phyloP scores from a whole-genome alignment of 1,140 invertebrate species.

The Lepidurus packardi region DNA sequence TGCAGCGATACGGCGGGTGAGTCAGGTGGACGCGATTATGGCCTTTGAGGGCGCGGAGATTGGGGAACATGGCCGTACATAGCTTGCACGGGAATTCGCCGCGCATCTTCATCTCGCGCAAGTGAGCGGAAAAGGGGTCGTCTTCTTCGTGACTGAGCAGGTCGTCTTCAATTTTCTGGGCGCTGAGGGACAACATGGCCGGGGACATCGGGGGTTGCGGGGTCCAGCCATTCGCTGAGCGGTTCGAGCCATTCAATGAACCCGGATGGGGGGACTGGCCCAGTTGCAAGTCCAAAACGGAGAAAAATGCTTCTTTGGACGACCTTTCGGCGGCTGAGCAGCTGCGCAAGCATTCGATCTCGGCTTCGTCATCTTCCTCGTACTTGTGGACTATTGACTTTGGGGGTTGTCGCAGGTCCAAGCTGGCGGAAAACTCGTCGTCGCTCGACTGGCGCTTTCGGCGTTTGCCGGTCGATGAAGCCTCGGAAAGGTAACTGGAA shows the following conservation, averaged over 20 bases:
- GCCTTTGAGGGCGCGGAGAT: constrained; percentile 76
- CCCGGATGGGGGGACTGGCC: constrained; percentile 34
- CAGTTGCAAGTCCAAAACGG: constrained; percentile 62
- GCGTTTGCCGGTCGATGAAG: not conserved
- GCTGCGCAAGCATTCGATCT: constrained; percentile 27
- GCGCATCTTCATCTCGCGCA: constrained; percentile 74
- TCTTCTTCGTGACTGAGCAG: constrained; percentile 54
- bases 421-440: not conserved
- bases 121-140: constrained; percentile 67
- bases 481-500: constrained; percentile 21
- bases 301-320: constrained; percentile 67
- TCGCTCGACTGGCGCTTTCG: constrained; percentile 2
- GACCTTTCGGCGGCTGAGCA: constrained; percentile 6
- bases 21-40: constrained; percentile 50
- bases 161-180: constrained; percentile 35
- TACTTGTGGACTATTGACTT: constrained; percentile 28
- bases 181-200: not conserved
- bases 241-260: constrained; percentile 26
- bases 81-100: constrained; percentile 83
- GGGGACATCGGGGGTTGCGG: constrained; percentile 1
- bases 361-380: constrained; percentile 34
- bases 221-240: constrained; percentile 31
- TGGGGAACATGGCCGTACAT: constrained; percentile 75
- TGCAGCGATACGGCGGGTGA: constrained; percentile 67
- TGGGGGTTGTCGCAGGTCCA: not conserved